phyloP scores from a whole-genome alignment of 2,888 invertebrate genomes.

The Spilosoma lubricipeda region DNA sequence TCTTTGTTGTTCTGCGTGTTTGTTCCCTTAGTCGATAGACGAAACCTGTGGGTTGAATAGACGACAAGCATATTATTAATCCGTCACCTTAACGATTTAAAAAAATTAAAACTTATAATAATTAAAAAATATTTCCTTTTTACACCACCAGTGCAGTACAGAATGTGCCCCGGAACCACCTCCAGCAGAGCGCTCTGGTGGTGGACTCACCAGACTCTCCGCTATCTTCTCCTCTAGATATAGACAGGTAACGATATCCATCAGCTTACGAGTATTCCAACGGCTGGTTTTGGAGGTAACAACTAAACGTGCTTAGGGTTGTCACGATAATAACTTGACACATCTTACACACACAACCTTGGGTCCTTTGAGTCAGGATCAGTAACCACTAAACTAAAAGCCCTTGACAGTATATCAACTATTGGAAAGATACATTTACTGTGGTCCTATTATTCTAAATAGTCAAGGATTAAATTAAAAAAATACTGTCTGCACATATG shows the following conservation, averaged over 20 bases:
- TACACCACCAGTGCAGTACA: constrained; percentile 32
- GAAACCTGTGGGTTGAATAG: too few species aligned
- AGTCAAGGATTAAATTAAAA: too few species aligned
- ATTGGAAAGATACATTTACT: too few species aligned
- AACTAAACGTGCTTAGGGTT: not conserved
- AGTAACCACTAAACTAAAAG: too few species aligned
- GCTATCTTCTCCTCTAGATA: constrained; percentile 78
- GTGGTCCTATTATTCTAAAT: too few species aligned
- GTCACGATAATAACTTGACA: not conserved
- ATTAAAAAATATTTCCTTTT: not conserved
- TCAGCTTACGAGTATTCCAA: not conserved
- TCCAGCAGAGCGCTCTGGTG: constrained; percentile 27
- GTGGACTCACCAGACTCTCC: constrained; percentile 66
- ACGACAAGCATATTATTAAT: too few species aligned
- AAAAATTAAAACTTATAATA: not conserved
- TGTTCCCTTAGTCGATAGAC: too few species aligned
- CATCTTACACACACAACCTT: too few species aligned
- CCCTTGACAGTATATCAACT: too few species aligned
- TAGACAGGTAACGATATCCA: constrained; percentile 63
- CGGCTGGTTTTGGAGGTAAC: not conserved
- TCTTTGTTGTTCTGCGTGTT: too few species aligned
- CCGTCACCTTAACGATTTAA: not conserved
- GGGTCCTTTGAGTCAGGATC: too few species aligned
- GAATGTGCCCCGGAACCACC: constrained; percentile 31
- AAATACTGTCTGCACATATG: too few species aligned